Percentiles rank a stretch among this genome's conserved stretches.
These are phyloP conservation scores for Notiomystis cincta DNA, from an alignment of 2,113 vertebrate species.

Conservation along the genomic window DNA sequence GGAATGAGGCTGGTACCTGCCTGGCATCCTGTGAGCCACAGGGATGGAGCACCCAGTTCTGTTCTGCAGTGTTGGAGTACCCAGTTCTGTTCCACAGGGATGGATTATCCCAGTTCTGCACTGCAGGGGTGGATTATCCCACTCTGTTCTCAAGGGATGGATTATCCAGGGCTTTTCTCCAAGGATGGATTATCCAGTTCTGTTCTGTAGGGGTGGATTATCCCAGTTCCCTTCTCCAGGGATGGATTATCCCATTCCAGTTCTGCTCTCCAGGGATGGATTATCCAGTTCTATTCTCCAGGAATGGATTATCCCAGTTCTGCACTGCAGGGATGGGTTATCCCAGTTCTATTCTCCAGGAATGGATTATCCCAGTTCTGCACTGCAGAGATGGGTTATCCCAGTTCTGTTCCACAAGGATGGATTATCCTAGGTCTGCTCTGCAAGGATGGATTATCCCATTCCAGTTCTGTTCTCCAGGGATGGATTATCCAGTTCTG, in stretches of 20 bases:
- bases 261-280: background rate
- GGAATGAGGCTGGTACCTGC: background rate
- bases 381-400: fast-evolving
- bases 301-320: background rate
- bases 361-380: background rate
- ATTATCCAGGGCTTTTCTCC: fast-evolving
- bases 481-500: too few species aligned
- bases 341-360: fast-evolving
- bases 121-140: background rate
- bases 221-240: fast-evolving
- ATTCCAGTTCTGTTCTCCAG: background rate
- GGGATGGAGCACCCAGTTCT: too few species aligned
- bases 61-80: fast-evolving
- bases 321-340: background rate
- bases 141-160: fast-evolving
- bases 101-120: background rate
- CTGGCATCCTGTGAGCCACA: background rate
- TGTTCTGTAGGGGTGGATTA: background rate
- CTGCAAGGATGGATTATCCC: background rate
- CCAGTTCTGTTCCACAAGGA: fast-evolving
- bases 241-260: too few species aligned
- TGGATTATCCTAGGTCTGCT: fast-evolving
- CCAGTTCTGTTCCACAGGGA: too few species aligned
- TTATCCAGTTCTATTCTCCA: too few species aligned
- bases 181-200: background rate